Evolutionary conservation across 2,113 vertebrate species (phyloP).

Genomic region (Labeo rohita): DNA sequence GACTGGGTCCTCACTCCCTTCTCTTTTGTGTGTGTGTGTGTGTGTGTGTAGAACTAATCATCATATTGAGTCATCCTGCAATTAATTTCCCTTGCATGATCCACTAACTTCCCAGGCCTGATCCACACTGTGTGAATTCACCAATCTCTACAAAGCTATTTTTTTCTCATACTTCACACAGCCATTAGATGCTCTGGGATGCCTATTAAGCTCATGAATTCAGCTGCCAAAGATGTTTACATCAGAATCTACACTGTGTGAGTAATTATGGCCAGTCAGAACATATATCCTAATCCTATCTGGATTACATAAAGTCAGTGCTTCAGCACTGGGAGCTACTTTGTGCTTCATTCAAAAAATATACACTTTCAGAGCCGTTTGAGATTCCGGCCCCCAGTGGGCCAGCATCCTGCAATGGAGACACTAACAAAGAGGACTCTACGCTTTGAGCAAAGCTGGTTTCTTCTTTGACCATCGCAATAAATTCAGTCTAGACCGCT

Average conservation of each 20-base stretch:
- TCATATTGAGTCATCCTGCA: neutral
- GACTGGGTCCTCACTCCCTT: no score
- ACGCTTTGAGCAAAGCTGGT: slow-evolving; percentile 24
- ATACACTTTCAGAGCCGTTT: neutral
- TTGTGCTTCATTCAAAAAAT: neutral
- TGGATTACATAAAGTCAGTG: neutral
- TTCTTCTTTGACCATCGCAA: slow-evolving; percentile 23
- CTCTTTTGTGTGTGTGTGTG: no score
- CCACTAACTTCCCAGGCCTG: neutral
- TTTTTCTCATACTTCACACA: neutral
- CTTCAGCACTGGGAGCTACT: neutral
- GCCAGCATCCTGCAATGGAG: neutral
- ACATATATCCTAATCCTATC: slow-evolving; percentile 17
- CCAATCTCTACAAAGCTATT: neutral
- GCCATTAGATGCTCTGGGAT: neutral
- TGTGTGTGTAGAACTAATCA: neutral
- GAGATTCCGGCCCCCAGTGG: slow-evolving; percentile 8
- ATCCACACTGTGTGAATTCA: neutral
- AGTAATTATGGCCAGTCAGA: neutral
- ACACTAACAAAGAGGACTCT: slow-evolving; percentile 21
- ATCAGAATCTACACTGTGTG: neutral
- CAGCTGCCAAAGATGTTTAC: neutral
- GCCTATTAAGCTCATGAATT: slow-evolving; percentile 5
- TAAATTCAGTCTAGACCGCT: neutral
- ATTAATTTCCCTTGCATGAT: neutral